Evolutionary conservation across 2,888 invertebrate genomes (phyloP), one percentile per base, ranked within the genome.

Genomic region (Subacronicta megacephala): DNA sequence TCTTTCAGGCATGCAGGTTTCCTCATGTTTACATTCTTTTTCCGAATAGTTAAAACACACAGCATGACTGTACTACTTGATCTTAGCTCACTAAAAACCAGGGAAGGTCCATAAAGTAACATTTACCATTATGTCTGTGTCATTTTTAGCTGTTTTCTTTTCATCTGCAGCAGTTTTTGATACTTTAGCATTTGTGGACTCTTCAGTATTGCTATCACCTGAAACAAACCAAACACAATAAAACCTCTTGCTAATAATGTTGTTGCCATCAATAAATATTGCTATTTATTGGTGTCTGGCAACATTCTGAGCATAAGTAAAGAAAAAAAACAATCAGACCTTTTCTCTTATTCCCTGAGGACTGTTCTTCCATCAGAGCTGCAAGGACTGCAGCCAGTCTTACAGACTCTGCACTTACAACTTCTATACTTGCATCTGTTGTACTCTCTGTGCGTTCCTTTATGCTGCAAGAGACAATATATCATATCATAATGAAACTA

Each of bases 121-220:
- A 53, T 84, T 89, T 93, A 97, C 97, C 95, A 97, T 95, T 62
- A 97, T 95, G 83, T 97, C 97, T 0, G 96, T 95, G 43, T 95
- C 95, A 52, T 95, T 94, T 75, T 95, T 95, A 10, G 89, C 93
- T 31, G 90, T 87, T 73, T 95, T 95, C 74, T 96, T 96, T 33
- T 96, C 96, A 59, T 95, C 92, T 38, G 85, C 76, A 1, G 85
- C 68, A 57, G 86, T 81, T 77, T 95, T 95, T 0, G 90, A 77
- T n/a, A 92, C 78, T 83, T 95, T 95, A 1, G 90, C 83, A 53
- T 90, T 80, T 60, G 88, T 38, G 38, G 81, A 78, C 44, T 94
- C 93, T 55, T 89, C 91, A n/a, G 66, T 72, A 7, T 84, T 82
- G 58, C 73, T 90, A 62, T 88, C 90, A 65, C 90, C 91, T 90